These are phyloP conservation scores for Dermolepida albohirtum DNA, from an alignment of 2,888 invertebrate species.

Conservation along the genomic window DNA sequence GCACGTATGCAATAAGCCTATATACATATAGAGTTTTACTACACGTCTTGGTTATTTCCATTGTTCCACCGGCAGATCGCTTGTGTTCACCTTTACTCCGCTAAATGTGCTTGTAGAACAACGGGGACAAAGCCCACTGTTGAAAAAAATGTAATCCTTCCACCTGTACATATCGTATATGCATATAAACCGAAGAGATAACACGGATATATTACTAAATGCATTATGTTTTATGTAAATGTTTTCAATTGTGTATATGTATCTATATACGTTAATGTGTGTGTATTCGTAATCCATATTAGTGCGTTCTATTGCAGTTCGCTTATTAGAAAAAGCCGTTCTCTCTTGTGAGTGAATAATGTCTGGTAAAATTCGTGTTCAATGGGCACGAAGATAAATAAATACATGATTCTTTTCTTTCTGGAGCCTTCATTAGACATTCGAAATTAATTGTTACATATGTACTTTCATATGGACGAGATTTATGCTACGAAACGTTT, in stretches of 20 bases:
- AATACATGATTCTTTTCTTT: conserved; percentile 11
- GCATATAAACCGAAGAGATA: conserved; percentile 34
- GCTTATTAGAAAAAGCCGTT: conserved; percentile 22
- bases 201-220: conserved; percentile 42
- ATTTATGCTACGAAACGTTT: too few species aligned
- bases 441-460: conserved; percentile 18
- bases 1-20: conserved; percentile 20
- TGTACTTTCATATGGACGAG: conserved; percentile 5
- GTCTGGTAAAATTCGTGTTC: conserved; percentile 29
- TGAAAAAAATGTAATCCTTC: conserved; percentile 35
- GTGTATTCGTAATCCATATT: conserved; percentile 15
- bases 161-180: conserved; percentile 28
- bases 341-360: conserved; percentile 24
- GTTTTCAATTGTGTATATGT: conserved; percentile 35
- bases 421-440: conserved; percentile 9
- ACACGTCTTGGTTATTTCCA: conserved; percentile 38
- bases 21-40: conserved; percentile 30
- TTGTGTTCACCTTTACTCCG: conserved; percentile 18
- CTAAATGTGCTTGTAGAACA: conserved; percentile 25
- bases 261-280: too few species aligned
- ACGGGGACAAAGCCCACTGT: conserved; percentile 23
- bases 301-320: conserved; percentile 18
- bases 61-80: conserved; percentile 26
- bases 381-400: conserved; percentile 21
- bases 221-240: conserved; percentile 45